Evolutionary conservation across 37 sponge, comb jelly and placozoan species (phyloP).

Genomic region (Ephydatia muelleri): DNA sequence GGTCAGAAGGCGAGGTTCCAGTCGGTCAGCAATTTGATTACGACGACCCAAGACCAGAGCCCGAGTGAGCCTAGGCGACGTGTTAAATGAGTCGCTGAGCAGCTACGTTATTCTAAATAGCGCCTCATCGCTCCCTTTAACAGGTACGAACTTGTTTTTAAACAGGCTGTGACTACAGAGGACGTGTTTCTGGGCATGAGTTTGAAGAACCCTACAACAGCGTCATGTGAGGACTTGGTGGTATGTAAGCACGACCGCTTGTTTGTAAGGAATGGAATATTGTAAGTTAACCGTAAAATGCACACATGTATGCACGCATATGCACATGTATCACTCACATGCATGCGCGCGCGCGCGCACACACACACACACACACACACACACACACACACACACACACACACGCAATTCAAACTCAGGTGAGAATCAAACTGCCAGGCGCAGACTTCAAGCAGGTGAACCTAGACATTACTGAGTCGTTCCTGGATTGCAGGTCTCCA

Average conservation of each 20-base stretch:
- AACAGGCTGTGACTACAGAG: conserved; percentile 79
- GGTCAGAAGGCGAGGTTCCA: conserved; percentile 59
- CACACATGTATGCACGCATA: neutral
- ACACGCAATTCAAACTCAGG: conserved; percentile 18
- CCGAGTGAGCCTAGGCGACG: conserved; percentile 67
- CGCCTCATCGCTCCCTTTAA: neutral
- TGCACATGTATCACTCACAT: too few relatives aligned
- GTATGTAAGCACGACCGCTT: conserved; percentile 32
- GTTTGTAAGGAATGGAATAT: neutral
- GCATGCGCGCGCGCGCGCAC: neutral
- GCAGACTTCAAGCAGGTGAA: conserved; percentile 66
- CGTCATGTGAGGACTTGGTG: conserved; percentile 83
- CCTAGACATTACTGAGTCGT: conserved; percentile 74
- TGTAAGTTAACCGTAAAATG: neutral
- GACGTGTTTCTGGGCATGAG: conserved; percentile 95
- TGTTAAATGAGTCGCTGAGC: neutral
- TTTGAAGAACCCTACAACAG: conserved; percentile 75
- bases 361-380: neutral
- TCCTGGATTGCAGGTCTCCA: conserved; percentile 75
- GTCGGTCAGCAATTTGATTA: conserved; percentile 24
- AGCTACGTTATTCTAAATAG: too few relatives aligned
- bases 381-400: neutral
- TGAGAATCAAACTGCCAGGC: conserved; percentile 70
- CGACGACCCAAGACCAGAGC: conserved; percentile 79
- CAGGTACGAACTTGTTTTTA: conserved; percentile 81